Percentiles rank a stretch among this genome's conserved stretches.
Evolutionary conservation across 2,888 invertebrate genomes (phyloP).

Genomic region (Pandemis corylana): DNA sequence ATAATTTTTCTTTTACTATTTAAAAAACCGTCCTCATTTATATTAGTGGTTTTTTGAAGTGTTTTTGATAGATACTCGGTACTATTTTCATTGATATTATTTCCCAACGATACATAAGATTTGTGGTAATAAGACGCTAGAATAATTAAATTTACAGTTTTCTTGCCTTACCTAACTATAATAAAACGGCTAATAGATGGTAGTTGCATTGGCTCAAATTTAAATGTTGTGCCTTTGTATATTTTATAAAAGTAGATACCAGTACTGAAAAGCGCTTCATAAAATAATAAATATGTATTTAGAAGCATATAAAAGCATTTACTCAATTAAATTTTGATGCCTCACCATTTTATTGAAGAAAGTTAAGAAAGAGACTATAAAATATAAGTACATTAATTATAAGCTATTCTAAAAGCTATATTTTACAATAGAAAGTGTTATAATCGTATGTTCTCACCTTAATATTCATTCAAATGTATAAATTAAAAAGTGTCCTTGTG

Average conservation of each 20-base stretch:
- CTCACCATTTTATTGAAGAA: neutral
- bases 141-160: neutral
- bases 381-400: constrained; percentile 2
- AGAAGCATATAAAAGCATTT: constrained; percentile 9
- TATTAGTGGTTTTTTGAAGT: neutral
- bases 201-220: constrained; percentile 12
- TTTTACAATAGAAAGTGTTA: neutral
- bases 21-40: constrained; percentile 11
- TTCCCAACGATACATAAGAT: neutral
- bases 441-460: too few relatives aligned
- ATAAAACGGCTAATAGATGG: neutral
- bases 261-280: constrained; percentile 4
- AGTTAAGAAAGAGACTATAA: neutral
- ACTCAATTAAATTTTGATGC: neutral
- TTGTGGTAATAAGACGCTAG: neutral
- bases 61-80: neutral
- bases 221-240: constrained; percentile 15
- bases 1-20: neutral
- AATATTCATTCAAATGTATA: neutral
- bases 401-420: neutral
- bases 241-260: neutral
- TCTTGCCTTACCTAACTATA: neutral
- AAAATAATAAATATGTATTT: neutral
- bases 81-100: neutral
- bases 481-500: neutral